A percentile compares a stretch with the other conserved stretches of the same genome.
Conservation (phyloP, 2,113 vertebrate genomes). For the Phrynocephalus versicolor region DNA sequence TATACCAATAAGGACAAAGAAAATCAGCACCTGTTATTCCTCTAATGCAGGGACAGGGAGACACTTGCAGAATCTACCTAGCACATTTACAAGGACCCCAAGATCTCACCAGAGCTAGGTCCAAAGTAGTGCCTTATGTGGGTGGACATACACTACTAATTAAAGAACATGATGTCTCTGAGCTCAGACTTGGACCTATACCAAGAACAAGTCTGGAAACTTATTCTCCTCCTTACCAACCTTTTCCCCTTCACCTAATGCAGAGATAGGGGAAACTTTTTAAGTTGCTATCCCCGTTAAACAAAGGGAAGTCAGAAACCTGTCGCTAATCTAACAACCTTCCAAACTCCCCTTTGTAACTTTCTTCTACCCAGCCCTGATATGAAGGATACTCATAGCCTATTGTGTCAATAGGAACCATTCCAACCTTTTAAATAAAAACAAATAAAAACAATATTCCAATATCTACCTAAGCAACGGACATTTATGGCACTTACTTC, state of each 20-base stretch:
- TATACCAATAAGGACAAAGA: no score
- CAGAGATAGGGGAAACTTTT: background rate
- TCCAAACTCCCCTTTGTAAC: no score
- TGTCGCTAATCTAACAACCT: background rate
- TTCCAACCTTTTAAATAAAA: background rate
- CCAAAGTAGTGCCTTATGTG: no score
- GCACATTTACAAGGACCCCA: no score
- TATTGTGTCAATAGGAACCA: background rate
- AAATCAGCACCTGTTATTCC: no score
- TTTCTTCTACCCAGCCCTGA: background rate
- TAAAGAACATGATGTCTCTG: no score
- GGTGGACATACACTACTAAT: no score
- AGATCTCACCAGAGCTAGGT: no score
- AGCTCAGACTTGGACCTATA: no score
- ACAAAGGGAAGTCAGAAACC: background rate
- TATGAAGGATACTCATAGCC: background rate
- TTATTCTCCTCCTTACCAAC: background rate
- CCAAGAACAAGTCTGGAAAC: background rate
- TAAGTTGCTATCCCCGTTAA: background rate
- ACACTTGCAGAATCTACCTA: no score
- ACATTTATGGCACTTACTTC: background rate
- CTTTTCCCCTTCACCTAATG: background rate
- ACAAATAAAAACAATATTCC: background rate
- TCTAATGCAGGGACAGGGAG: no score
- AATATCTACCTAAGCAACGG: background rate